Evolutionary conservation across 2,888 invertebrate genomes (phyloP), one percentile per base, ranked within the genome.

Genomic region (Papilio gigon): DNA sequence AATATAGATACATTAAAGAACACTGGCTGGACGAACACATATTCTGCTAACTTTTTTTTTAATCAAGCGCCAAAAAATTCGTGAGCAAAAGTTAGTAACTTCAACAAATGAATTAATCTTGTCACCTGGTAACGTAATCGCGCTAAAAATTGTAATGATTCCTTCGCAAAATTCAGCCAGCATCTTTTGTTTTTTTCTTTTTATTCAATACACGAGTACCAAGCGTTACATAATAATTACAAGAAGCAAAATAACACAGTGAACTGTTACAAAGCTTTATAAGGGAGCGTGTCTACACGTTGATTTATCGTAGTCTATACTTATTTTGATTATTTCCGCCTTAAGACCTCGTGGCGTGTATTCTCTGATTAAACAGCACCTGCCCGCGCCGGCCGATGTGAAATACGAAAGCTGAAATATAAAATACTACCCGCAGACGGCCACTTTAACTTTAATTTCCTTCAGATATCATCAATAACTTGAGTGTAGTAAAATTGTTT

Each of bases 241-340:
- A 44, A n/a, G 25, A 33, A 35, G 33, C 20, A 17, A 59, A 58
- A 50, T 64, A 68, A 63, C 58, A 68, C 37, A 25, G 37, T 68
- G 22, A 59, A 50, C 35, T 47, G 47, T 58, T 42, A 22, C 47
- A 68, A 68, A 47, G 50, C 59, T 35, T 27, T 67, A 65, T 40
- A 44, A 47, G 47, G 56, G 58, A 68, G 58, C 68, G 64, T 65
- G 64, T 64, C 50, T 68, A 44, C 64, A 59, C 35, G 64, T 65
- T 65, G 68, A 68, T 68, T 60, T 64, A 65, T 64, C 30, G 64
- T 50, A 65, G 61, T 61, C 65, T 69, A 69, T 69, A 69, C 65
- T 69, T 69, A 65, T 69, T 69, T 69, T 69, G 69, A 69, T 69
- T 65, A 56, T 69, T 69, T 69, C 69, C 69, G 69, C 65, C 69